Percentiles rank a stretch among this genome's conserved stretches.
phyloP scores from a whole-genome alignment of 2,113 vertebrate species.

The Oryctolagus cuniculus region mOryCun1.1 NC_091438.1:63443501-63444000 shows the following conservation, averaged over 20 bases:
- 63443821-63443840: not conserved
- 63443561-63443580: not conserved
- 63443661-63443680: not conserved
- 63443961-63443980: not conserved
- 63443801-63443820: not conserved
- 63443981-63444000: not conserved
- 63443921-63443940: not conserved
- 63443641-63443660: not conserved
- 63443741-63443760: not conserved
- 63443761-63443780: not conserved
- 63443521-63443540: not conserved
- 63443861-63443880: too few species aligned
- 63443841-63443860: not conserved
- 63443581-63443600: slow-evolving; percentile 10
- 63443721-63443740: not conserved
- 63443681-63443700: not conserved
- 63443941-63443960: not conserved
- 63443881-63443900: not conserved
- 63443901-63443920: not conserved
- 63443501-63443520: slow-evolving; percentile 54
- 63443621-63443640: not conserved
- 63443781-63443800: not conserved
- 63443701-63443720: not conserved
- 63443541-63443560: slow-evolving; percentile 61
- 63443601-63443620: slow-evolving; percentile 21